These are phyloP conservation scores for Strongylocentrotus purpuratus DNA, from an alignment of 35 echinoderm and acorn worm species.

Conservation along the genomic window DNA sequence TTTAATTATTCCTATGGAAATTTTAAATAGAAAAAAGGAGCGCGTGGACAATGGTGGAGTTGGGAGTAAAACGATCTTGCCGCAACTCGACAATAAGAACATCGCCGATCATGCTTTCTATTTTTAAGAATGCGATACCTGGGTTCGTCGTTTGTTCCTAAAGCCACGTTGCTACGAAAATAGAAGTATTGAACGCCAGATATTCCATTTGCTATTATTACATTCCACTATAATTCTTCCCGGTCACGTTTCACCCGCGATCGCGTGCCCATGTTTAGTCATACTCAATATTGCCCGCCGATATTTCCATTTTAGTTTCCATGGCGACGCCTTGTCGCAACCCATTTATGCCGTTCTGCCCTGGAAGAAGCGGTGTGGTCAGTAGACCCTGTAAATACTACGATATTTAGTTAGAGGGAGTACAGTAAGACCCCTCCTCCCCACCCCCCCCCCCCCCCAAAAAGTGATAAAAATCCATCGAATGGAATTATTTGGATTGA, in stretches of 20 bases:
- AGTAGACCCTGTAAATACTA: background rate
- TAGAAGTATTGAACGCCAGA: background rate
- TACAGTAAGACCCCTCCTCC: background rate
- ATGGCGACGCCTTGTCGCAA: background rate
- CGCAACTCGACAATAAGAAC: background rate
- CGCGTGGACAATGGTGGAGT: background rate
- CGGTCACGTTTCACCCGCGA: background rate
- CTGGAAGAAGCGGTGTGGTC: background rate
- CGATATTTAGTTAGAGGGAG: background rate
- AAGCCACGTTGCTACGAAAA: background rate
- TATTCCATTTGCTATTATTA: slow-evolving; percentile 4
- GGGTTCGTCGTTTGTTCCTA: background rate
- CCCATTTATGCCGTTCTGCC: slow-evolving; percentile 7
- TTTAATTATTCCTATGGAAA: background rate
- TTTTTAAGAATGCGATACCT: background rate
- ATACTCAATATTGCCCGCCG: slow-evolving; percentile 15
- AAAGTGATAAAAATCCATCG: background rate
- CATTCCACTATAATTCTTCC: slow-evolving; percentile 10
- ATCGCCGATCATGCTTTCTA: background rate
- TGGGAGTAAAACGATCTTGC: background rate
- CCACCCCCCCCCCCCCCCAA: no score
- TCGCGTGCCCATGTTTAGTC: slow-evolving; percentile 7
- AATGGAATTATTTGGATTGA: background rate
- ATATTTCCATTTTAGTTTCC: background rate
- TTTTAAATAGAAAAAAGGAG: background rate